Base-by-base conservation (phyloP, 2,888 invertebrate genomes). In the Andrena dorsata region DNA sequence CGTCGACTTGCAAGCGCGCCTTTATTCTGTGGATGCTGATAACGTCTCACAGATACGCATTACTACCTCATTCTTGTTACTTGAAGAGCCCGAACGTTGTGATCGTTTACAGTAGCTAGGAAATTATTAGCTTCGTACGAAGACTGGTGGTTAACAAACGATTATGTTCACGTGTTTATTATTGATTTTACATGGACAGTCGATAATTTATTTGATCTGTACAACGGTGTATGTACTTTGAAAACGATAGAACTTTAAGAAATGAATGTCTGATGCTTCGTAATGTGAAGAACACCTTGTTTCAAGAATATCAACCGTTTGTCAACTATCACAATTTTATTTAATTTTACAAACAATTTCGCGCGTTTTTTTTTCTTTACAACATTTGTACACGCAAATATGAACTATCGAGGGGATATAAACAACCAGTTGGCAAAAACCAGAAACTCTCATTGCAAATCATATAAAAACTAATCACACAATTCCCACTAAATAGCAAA, bases 1-100 rank as follows among this genome's bases (percentile, higher is more conserved):
- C 64, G 64, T 64, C 63, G 47, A 70, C 23, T 68, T n/a, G 53
- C 30, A 32, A 35, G 23, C n/a, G 56, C 4, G n/a, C 51, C 26
- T 26, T 23, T 23, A 35, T 26, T 56, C 53, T 56, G 56, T 56
- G 35, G 68, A 68, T 68, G 26, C 23, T 32, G 68, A 23, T 68
- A 68, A 69, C 56, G 35, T 69, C 32, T 58, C 70, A 28, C 58
- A 30, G 30, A 6, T 60, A 30, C 35, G 23, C 16, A 6, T n/a
- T n/a, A 20, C 10, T 63, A 28, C 13, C 6, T 7, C 20, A 16
- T 13, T 23, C n/a, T 20, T 51, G 41, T 51, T 51, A 51, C 20
- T 20, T 20, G 2, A 51, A 51, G 23, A 56, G 23, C 20, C 8
- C 20, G 53, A 53, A 20, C 20, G 53, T 20, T 26, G 56, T 56